Conservation (phyloP, 2,888 invertebrate genomes). For the Drosophila engyochracea region DNA sequence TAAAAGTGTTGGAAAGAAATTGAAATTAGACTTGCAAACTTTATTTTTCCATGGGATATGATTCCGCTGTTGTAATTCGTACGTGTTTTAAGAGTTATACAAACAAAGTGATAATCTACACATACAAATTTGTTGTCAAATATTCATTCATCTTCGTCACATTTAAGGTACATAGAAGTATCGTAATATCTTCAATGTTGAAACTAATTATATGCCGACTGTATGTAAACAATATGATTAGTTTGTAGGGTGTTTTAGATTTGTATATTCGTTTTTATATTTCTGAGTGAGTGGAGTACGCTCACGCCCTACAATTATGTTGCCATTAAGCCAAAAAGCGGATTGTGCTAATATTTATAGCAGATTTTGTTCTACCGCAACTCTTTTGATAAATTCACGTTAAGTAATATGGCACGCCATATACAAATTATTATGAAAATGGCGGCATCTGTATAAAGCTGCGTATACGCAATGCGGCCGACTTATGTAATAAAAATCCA, state of each 20-base stretch:
- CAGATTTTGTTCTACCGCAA: constrained; percentile 49
- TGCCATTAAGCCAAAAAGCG: constrained; percentile 60
- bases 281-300: constrained; percentile 10
- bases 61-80: not conserved
- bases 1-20: not conserved
- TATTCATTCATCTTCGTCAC: not conserved
- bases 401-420: constrained; percentile 63
- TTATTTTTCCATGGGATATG: not conserved
- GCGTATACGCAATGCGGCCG: constrained; percentile 74
- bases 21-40: not conserved
- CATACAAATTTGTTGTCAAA: not conserved
- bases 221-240: not conserved
- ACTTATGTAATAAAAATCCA: constrained; percentile 75
- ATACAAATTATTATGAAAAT: constrained; percentile 73
- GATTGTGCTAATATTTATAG: constrained; percentile 61
- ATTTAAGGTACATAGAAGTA: not conserved
- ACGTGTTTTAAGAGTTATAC: not conserved
- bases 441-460: constrained; percentile 45
- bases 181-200: not conserved
- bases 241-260: constrained; percentile 6
- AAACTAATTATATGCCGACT: not conserved
- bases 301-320: constrained; percentile 65
- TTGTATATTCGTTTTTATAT: not conserved
- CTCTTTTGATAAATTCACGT: constrained; percentile 27
- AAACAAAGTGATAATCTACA: not conserved